Base-by-base conservation (phyloP, 2,888 invertebrate genomes). In the Hypselothyrea guttata region DNA sequence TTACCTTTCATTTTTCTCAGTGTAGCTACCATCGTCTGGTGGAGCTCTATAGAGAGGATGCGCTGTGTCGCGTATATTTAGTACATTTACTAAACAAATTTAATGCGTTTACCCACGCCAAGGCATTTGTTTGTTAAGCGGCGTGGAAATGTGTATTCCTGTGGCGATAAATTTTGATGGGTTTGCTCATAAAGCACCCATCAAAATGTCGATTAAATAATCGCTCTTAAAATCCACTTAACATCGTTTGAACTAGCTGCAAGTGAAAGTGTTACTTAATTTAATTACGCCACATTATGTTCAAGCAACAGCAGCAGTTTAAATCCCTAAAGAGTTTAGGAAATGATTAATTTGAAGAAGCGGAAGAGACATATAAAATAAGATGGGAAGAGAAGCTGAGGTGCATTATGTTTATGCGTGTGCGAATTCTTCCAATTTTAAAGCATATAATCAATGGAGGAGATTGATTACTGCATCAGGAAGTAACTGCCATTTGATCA, bases 31-130 rank as follows among this genome's bases (percentile, higher is more conserved):
- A 34, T 48, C 64, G 33, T 38, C 51, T 56, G 18, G 18, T 22
- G 5, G 41, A 30, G 41, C 40, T 28, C 4, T n/a, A n/a, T n/a
- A n/a, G 27, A 11, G 54, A 52, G 41, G 49, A 54, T 59, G 69
- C 45, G 44, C 56, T 59, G 58, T 58, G 61, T 56, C 59, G 62
- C 46, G 46, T 62, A 58, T 62, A 73, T 71, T 79, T 76, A 70
- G 72, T 64, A 64, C 59, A 70, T 69, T 72, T 75, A 78, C 83
- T 77, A 82, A 74, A 74, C 74, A 66, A 76, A 71, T 81, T 76
- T 79, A 76, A 79, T 83, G 63, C 48, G 52, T 66, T 52, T 56
- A 12, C 30, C 58, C 49, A 51, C 33, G 15, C 9, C 22, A 12
- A 34, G 34, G 47, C 56, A 48, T 67, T 67, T 61, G 56, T 48